These are phyloP conservation scores for Drosophila greeni DNA, from an alignment of 2,888 invertebrate genomes.

Conservation along the genomic window DNA sequence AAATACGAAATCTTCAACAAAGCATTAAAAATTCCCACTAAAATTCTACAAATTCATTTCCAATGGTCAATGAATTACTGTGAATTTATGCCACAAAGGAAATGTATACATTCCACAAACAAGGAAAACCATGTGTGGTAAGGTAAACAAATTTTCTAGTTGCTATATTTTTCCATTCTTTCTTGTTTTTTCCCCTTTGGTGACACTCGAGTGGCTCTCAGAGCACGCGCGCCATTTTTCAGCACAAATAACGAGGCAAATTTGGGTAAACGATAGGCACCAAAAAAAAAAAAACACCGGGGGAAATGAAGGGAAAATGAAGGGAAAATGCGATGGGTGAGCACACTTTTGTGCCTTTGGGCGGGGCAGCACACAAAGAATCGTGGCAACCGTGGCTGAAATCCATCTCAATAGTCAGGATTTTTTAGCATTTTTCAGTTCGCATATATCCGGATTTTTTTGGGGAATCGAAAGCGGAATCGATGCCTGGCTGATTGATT, in stretches of 20 bases:
- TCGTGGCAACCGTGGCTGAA: slow-evolving; percentile 29
- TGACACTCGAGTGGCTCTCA: slow-evolving; percentile 56
- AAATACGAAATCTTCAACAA: too few relatives aligned
- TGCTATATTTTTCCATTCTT: slow-evolving; percentile 40
- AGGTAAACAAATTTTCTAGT: slow-evolving; percentile 39
- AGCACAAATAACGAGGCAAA: slow-evolving; percentile 59
- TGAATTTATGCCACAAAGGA: neutral
- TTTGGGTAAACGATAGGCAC: slow-evolving; percentile 39
- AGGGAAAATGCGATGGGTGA: slow-evolving; percentile 4
- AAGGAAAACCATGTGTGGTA: neutral
- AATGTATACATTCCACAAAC: neutral
- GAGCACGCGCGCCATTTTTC: slow-evolving; percentile 59
- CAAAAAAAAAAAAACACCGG: too few relatives aligned
- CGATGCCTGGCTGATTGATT: slow-evolving; percentile 57
- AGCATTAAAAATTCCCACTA: too few relatives aligned
- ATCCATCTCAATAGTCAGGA: slow-evolving; percentile 43
- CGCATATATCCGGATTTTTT: slow-evolving; percentile 5
- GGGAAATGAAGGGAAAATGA: neutral
- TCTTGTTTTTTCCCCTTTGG: slow-evolving; percentile 10
- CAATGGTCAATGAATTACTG: neutral
- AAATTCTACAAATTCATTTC: neutral
- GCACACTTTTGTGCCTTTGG: slow-evolving; percentile 23
- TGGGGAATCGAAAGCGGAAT: slow-evolving; percentile 8
- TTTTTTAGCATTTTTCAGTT: slow-evolving; percentile 20
- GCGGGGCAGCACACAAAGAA: slow-evolving; percentile 25